phyloP scores from a whole-genome alignment of 2,797 vertebrate species.

The Diglossa cyanea region DNA sequence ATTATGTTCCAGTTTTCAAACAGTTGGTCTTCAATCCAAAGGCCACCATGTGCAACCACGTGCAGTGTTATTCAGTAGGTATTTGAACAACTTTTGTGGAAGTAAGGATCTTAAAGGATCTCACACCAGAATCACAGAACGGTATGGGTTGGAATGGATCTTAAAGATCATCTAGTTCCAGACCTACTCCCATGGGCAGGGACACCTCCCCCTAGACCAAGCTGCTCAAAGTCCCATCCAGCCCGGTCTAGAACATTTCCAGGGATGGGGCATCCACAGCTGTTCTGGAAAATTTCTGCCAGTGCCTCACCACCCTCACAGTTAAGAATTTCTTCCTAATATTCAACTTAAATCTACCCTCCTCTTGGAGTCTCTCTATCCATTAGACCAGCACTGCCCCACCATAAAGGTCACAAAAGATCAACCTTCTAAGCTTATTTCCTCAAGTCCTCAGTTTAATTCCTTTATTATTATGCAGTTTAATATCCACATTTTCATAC shows the following conservation, averaged over 20 bases:
- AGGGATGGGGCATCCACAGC: background rate
- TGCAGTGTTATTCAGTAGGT: background rate
- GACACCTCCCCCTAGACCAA: background rate
- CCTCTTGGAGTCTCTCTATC: background rate
- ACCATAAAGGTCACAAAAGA: background rate
- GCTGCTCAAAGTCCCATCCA: background rate
- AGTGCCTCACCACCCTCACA: background rate
- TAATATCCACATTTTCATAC: background rate
- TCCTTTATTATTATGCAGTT: background rate
- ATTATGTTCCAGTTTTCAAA: background rate
- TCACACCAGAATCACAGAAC: background rate
- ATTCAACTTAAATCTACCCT: background rate
- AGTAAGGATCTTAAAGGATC: background rate
- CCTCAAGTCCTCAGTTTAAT: background rate
- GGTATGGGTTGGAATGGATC: background rate
- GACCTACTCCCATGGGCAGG: background rate
- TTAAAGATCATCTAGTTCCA: background rate
- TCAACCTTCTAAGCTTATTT: background rate
- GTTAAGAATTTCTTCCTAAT: background rate
- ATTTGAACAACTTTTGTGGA: background rate
- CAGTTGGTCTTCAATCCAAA: background rate
- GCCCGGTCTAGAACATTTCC: fast-evolving
- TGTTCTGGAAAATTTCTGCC: background rate
- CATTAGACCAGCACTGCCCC: background rate
- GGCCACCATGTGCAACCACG: fast-evolving